Evolutionary conservation across 2,888 invertebrate species (phyloP), one percentile per base, ranked within the genome.

Genomic region (Heliconius sara): DNA sequence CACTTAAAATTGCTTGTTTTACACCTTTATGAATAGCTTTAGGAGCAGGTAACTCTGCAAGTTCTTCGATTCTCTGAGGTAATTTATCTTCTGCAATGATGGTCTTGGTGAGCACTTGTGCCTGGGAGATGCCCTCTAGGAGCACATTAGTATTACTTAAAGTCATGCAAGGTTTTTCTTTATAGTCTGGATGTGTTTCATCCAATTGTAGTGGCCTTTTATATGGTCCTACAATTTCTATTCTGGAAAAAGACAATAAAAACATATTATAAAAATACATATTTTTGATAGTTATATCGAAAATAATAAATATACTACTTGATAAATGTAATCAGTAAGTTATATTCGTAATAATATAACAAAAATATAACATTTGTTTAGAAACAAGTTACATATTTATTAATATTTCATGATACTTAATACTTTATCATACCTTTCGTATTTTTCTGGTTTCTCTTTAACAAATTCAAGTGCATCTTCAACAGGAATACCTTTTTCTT

Each of bases 61-160:
- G 86, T 78, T 96, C 95, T 86, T 96, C 94, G 78, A 97, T 92
- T 83, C 91, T 93, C 13, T 95, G 92, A 0, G 97, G 97, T 76
- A 98, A 92, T 80, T 92, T 95, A 67, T 96, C 91, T 83, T 96
- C 92, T 80, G 96, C 90, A 88, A 96, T 94, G 7, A 98, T 91
- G 1, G 98, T 96, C 88, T 98, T 98, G 5, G 98, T 97, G 10
- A 99, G 91, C n/a, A 97, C 92, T 92, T 97, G 97, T 0, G 98
- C 98, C 93, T 99, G 98, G 2, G 95, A 89, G 76, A 97, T 86
- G 19, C 98, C 98, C 91, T 97, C 96, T 39, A 97, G 87, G 6
- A 98, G 91, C 13, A 97, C 96, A 91, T 96, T 96, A 60, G 94
- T 91, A 84, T 97, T 96, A 78, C 92, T 94, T 80, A 96, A 96